Evolutionary conservation across 2,797 vertebrate species (phyloP).

Genomic region (Cercopithecus hamlyni): DNA sequence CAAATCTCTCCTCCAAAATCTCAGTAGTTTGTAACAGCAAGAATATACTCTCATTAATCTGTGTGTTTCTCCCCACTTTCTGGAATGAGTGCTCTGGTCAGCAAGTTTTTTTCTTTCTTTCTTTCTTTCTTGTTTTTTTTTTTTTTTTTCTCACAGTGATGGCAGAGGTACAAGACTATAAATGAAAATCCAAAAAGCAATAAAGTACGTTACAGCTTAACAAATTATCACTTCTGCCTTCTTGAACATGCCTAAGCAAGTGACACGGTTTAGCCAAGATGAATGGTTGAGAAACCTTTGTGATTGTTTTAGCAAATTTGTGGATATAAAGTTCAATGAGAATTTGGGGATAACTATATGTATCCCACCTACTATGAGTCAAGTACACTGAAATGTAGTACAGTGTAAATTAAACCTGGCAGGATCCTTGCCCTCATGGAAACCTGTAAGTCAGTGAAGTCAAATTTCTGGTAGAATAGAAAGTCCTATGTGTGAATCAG

Average conservation of each 20-base stretch:
- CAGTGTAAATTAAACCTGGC: not conserved
- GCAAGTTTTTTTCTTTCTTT: not conserved
- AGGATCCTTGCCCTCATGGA: not conserved
- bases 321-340: not conserved
- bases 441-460: not conserved
- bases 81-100: not conserved
- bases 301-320: not conserved
- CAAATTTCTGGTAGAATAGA: not conserved
- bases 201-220: not conserved
- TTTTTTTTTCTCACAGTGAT: not conserved
- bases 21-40: not conserved
- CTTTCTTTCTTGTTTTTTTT: not conserved
- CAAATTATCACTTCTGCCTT: not conserved
- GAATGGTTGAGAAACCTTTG: not conserved
- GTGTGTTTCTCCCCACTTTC: not conserved
- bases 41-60: not conserved
- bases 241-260: not conserved
- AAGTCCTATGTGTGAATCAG: not conserved
- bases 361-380: not conserved
- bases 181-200: not conserved
- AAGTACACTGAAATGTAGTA: not conserved
- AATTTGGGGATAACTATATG: not conserved
- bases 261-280: not conserved
- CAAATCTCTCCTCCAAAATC: not conserved
- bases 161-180: not conserved